Conservation (phyloP, 2,797 vertebrate species). For the Liasis olivaceus region DNA sequence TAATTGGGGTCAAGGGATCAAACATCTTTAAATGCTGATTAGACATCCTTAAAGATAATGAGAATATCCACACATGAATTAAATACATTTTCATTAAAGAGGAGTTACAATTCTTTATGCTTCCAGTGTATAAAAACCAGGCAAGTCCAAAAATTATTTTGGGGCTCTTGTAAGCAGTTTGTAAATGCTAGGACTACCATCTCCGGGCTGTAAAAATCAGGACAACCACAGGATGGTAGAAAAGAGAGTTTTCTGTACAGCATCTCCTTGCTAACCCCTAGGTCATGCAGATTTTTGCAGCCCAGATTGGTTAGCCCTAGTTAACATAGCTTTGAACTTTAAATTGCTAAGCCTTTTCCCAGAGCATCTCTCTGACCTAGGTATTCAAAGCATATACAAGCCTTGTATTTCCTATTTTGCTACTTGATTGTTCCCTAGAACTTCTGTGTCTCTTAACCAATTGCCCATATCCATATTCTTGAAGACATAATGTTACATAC, state of each 20-base stretch:
- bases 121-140: not conserved
- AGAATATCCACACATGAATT: constrained; percentile 21
- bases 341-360: not conserved
- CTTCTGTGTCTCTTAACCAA: not conserved
- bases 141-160: not conserved
- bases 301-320: not conserved
- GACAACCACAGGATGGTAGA: not conserved
- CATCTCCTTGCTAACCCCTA: not conserved
- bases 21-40: constrained; percentile 18
- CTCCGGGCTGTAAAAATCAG: not conserved
- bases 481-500: not conserved
- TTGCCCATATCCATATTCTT: not conserved
- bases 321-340: not conserved
- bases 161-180: not conserved
- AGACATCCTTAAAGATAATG: constrained; percentile 36
- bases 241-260: not conserved
- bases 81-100: constrained; percentile 2
- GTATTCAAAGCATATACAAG: not conserved
- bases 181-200: not conserved
- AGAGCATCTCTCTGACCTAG: not conserved
- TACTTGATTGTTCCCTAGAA: not conserved
- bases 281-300: not conserved
- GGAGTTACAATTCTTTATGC: not conserved
- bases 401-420: not conserved
- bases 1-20: constrained; percentile 31